These are phyloP conservation scores for Mustela lutreola DNA, from an alignment of 2,113 vertebrate genomes.

Conservation along the genomic window DNA sequence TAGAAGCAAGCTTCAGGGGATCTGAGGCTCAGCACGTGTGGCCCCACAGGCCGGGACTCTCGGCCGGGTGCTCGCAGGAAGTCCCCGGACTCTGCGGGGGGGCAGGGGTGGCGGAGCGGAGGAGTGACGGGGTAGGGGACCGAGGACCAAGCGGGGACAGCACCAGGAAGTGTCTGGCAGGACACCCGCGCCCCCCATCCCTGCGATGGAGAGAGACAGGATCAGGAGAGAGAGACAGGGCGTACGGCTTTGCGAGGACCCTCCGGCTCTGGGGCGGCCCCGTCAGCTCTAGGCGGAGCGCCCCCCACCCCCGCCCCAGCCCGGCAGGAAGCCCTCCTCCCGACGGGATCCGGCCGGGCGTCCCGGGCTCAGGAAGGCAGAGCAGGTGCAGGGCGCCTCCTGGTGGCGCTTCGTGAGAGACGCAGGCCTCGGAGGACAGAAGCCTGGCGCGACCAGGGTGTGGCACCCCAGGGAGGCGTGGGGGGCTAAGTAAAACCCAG, in stretches of 20 bases:
- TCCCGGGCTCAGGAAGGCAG: fast-evolving
- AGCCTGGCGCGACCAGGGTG: background rate
- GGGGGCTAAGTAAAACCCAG: background rate
- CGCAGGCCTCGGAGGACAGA: background rate
- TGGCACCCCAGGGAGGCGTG: background rate
- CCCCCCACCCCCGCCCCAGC: fast-evolving
- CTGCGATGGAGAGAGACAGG: too few species aligned
- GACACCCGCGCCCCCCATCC: background rate
- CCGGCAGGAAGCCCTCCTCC: background rate
- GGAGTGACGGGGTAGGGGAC: background rate
- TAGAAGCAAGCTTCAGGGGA: background rate
- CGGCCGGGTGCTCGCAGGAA: background rate
- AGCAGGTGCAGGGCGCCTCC: conserved; percentile 52
- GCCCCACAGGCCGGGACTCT: background rate
- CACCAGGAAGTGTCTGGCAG: background rate
- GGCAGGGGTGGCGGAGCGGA: too few species aligned
- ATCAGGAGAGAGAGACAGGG: background rate
- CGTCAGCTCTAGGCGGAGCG: background rate
- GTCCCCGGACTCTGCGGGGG: background rate
- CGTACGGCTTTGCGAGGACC: fast-evolving
- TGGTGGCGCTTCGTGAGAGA: background rate
- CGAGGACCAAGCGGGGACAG: background rate
- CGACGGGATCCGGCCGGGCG: fast-evolving
- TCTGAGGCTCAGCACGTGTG: background rate
- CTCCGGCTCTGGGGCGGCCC: fast-evolving